Conservation (phyloP, 2,113 vertebrate species). For the Bombycilla garrulus region DNA sequence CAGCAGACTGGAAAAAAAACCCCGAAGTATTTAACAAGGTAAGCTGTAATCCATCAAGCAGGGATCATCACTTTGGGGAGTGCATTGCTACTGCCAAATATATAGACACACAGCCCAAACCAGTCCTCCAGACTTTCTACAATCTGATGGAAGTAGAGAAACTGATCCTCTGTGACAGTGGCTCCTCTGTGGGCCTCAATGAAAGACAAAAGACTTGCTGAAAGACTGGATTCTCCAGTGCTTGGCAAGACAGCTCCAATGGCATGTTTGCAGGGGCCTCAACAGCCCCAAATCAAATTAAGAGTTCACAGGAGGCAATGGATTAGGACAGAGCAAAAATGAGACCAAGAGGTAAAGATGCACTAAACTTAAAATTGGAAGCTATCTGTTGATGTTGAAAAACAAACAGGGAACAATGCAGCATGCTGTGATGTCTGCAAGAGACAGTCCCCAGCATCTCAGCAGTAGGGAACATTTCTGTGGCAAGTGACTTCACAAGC, state of each 20-base stretch:
- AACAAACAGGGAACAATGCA: neutral
- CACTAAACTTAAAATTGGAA: neutral
- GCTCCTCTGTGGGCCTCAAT: neutral
- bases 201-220: neutral
- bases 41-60: neutral
- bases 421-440: accelerated
- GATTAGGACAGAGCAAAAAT: neutral
- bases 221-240: neutral
- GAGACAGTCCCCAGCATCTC: neutral
- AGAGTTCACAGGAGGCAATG: neutral
- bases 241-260: neutral
- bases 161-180: neutral
- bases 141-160: neutral
- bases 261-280: neutral
- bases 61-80: neutral
- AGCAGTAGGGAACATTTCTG: neutral
- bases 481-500: neutral
- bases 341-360: neutral
- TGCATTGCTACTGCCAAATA: neutral
- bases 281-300: neutral
- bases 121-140: neutral
- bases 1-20: neutral
- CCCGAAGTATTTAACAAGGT: neutral
- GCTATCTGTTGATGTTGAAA: neutral
- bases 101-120: neutral